Conservation (phyloP, 2,888 invertebrate genomes). For the Orthosia cruda region DNA sequence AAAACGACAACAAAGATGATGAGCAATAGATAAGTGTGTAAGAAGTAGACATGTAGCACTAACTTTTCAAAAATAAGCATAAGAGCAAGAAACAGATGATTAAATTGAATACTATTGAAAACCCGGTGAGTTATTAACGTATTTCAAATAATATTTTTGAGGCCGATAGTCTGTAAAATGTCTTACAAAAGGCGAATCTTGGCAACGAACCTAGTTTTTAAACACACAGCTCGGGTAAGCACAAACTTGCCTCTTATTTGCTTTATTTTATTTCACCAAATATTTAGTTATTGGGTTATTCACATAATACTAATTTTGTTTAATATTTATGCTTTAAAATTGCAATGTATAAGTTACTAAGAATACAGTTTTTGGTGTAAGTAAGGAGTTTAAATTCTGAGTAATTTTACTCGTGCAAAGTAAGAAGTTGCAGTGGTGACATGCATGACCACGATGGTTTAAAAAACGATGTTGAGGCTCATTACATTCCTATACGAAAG, state of each 20-base stretch:
- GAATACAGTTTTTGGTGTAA: neutral
- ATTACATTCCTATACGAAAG: too few relatives aligned
- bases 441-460: neutral
- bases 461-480: too few relatives aligned
- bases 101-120: neutral
- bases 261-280: constrained; percentile 16
- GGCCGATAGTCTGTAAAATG: neutral
- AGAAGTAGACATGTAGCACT: too few relatives aligned
- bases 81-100: too few relatives aligned
- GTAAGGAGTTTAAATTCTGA: neutral
- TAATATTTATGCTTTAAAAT: constrained; percentile 7
- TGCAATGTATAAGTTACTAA: constrained; percentile 15
- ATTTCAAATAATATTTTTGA: neutral
- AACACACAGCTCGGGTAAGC: neutral
- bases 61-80: too few relatives aligned
- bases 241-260: neutral
- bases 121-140: neutral
- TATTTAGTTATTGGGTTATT: constrained; percentile 19
- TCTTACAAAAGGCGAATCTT: constrained; percentile 3
- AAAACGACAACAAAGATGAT: too few relatives aligned
- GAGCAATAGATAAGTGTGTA: too few relatives aligned
- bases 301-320: constrained; percentile 6
- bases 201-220: constrained; percentile 2
- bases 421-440: neutral
- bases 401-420: neutral